Conservation (phyloP, 1,140 invertebrate species). For the Zaprionus vittiger region DNA sequence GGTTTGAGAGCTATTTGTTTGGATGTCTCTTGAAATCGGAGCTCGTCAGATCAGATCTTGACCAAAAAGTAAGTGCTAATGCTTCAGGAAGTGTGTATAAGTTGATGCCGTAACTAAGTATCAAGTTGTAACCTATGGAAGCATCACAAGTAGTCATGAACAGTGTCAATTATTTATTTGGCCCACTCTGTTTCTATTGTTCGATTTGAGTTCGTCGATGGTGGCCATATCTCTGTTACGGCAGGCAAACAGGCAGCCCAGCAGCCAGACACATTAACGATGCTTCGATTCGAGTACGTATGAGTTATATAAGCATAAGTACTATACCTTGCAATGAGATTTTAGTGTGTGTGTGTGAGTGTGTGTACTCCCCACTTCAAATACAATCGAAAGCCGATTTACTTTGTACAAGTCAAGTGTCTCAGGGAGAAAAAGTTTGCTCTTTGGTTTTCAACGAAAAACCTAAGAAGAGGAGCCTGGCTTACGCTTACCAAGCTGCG, state of each 20-base stretch:
- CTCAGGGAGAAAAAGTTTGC: conserved; percentile 66
- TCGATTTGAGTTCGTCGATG: background rate
- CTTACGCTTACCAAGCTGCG: conserved; percentile 37
- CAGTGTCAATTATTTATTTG: conserved; percentile 8
- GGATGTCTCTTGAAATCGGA: no score
- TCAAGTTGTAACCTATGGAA: background rate
- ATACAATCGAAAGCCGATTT: conserved; percentile 74
- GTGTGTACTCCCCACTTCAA: conserved; percentile 42
- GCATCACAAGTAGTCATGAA: background rate
- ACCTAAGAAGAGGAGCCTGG: conserved; percentile 23
- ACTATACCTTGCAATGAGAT: conserved; percentile 13
- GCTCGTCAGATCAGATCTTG: no score
- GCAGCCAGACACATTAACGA: conserved; percentile 3
- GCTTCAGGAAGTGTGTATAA: background rate
- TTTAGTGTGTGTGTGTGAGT: conserved; percentile 9
- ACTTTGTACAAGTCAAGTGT: conserved; percentile 65
- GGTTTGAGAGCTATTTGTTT: no score
- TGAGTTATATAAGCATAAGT: conserved; percentile 37
- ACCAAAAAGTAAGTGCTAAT: background rate
- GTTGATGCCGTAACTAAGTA: background rate
- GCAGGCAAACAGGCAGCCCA: background rate
- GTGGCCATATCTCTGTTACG: background rate
- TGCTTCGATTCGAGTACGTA: conserved; percentile 13
- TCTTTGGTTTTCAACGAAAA: conserved; percentile 55
- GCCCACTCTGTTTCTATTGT: background rate